Conservation (phyloP, 92 coral and sea anemone genomes). For the Porites cylindrica region DNA sequence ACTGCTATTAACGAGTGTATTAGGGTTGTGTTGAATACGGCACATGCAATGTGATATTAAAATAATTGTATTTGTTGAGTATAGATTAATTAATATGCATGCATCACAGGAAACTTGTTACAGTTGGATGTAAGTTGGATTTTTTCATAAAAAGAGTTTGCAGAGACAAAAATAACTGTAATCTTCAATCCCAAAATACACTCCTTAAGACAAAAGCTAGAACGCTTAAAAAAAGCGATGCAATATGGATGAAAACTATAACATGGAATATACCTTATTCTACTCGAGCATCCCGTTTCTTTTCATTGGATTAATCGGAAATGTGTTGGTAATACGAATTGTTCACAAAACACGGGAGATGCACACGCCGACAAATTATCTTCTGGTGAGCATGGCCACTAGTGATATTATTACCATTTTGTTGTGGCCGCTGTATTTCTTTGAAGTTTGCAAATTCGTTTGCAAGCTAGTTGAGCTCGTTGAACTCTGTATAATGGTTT, state of each 20-base stretch:
- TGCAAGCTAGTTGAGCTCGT: background rate
- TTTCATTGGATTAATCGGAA: background rate
- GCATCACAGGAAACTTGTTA: no score
- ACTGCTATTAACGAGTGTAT: no score
- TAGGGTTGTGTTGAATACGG: no score
- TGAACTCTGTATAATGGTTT: background rate
- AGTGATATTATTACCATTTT: background rate
- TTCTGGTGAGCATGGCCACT: background rate
- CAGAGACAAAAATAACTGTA: no score
- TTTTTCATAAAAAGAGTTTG: no score
- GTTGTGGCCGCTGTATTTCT: background rate
- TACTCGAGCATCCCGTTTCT: background rate
- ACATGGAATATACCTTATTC: background rate
- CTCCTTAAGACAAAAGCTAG: no score
- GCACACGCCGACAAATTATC: background rate
- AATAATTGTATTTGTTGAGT: no score
- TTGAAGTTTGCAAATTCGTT: background rate
- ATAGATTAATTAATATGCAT: no score
- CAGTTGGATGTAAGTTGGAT: no score
- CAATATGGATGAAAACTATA: background rate
- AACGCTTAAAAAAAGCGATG: no score
- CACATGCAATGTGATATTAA: no score
- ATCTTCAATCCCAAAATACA: no score
- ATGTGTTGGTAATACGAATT: background rate
- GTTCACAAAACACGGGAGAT: background rate